These are phyloP conservation scores for Formica selysi DNA, from an alignment of 1,140 invertebrate species.

Conservation along the genomic window DNA sequence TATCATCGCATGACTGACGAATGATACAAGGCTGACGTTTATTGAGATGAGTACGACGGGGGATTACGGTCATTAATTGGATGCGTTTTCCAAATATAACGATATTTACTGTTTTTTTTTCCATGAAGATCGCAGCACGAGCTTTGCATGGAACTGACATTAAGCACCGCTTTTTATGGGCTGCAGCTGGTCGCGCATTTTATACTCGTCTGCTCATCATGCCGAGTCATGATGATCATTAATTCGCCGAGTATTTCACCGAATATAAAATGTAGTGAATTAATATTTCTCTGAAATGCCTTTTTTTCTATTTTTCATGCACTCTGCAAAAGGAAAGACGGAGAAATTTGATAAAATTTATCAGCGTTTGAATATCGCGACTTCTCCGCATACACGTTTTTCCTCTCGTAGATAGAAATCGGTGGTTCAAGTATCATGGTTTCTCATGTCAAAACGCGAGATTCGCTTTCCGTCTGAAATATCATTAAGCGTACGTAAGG, in stretches of 20 bases:
- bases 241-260: constrained; percentile 6
- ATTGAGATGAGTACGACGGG: constrained; percentile 38
- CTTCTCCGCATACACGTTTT: constrained; percentile 11
- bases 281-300: not conserved
- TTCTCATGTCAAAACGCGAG: constrained; percentile 54
- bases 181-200: constrained; percentile 28
- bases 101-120: constrained; percentile 27
- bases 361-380: constrained; percentile 46
- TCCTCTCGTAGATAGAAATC: constrained; percentile 29
- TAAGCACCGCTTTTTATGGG: constrained; percentile 46
- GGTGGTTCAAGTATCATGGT: constrained; percentile 28
- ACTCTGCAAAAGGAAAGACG: not conserved
- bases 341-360: constrained; percentile 28
- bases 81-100: constrained; percentile 29
- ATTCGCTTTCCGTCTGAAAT: not conserved
- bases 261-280: not conserved
- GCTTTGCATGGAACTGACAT: constrained; percentile 50
- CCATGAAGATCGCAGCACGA: not conserved
- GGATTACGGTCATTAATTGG: constrained; percentile 48
- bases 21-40: constrained; percentile 45
- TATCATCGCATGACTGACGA: constrained; percentile 23
- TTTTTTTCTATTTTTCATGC: constrained; percentile 15
- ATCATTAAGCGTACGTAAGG: not conserved
- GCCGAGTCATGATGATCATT: constrained; percentile 22
- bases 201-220: constrained; percentile 23